Percentiles rank a stretch among this genome's conserved stretches.
These are phyloP conservation scores for Eptatretus atami DNA, from an alignment of 2,797 vertebrate genomes.

Conservation along the genomic window DNA sequence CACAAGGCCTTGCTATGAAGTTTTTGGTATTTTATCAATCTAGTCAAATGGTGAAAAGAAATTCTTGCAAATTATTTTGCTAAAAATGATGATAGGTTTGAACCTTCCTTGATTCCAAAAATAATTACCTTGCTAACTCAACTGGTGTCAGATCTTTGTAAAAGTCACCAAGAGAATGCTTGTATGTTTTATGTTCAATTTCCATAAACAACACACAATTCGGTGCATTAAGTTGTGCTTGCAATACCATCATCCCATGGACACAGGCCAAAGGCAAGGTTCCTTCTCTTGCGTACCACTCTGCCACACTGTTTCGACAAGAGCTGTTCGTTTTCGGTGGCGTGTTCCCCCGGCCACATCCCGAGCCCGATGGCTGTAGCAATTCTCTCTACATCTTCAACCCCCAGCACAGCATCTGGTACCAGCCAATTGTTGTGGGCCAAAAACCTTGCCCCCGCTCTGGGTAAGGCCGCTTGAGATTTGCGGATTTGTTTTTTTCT, in stretches of 20 bases:
- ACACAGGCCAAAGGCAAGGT: constrained; percentile 34
- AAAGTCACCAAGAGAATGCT: background rate
- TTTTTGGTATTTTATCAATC: too few relatives aligned
- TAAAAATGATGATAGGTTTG: too few relatives aligned
- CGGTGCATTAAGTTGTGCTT: background rate
- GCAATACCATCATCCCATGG: constrained; percentile 4
- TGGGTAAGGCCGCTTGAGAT: constrained; percentile 21
- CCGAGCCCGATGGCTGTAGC: constrained; percentile 22
- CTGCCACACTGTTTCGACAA: constrained; percentile 30
- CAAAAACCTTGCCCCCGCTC: constrained; percentile 34
- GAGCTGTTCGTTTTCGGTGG: constrained; percentile 63
- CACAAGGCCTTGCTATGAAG: too few relatives aligned
- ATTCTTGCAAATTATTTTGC: too few relatives aligned
- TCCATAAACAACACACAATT: too few relatives aligned
- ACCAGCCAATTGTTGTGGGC: constrained; percentile 51
- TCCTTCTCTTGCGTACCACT: constrained; percentile 34
- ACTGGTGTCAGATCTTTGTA: background rate
- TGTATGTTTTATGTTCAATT: background rate
- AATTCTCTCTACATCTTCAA: constrained; percentile 49
- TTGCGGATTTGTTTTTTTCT: too few relatives aligned
- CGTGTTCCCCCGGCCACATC: constrained; percentile 15
- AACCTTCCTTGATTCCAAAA: background rate
- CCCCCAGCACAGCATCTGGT: constrained; percentile 55
- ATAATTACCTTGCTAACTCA: background rate
- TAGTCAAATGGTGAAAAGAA: too few relatives aligned